These are phyloP conservation scores for Euzophera pinguis DNA, from an alignment of 2,888 invertebrate species.

Conservation along the genomic window DNA sequence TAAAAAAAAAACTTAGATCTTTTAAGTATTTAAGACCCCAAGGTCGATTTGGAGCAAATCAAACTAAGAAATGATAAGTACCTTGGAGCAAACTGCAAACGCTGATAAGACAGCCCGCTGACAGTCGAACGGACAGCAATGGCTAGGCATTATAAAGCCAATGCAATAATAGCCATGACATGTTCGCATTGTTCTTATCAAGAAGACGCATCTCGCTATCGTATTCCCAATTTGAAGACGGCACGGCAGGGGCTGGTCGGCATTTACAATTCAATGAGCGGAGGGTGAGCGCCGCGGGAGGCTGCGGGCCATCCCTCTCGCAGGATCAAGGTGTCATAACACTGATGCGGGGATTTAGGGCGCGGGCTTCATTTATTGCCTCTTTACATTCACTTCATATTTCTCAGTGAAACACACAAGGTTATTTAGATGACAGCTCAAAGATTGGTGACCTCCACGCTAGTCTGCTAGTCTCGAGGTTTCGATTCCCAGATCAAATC, in stretches of 20 bases:
- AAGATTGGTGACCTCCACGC: no score
- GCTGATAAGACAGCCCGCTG: no score
- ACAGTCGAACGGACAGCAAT: no score
- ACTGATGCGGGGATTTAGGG: constrained; percentile 2
- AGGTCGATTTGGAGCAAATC: no score
- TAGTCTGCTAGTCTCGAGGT: no score
- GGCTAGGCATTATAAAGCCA: no score
- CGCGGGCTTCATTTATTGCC: not conserved
- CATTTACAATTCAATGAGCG: constrained; percentile 32
- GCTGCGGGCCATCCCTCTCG: constrained; percentile 15
- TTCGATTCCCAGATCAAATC: no score
- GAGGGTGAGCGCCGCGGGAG: not conserved
- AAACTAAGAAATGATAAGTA: no score
- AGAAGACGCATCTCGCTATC: constrained; percentile 10
- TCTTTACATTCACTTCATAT: constrained; percentile 8
- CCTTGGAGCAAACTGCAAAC: no score
- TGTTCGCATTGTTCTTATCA: not conserved
- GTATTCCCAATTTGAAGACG: not conserved
- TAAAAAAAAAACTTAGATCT: no score
- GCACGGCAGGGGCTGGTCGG: constrained; percentile 20
- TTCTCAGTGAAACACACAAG: constrained; percentile 4
- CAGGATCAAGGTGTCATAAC: constrained; percentile 19
- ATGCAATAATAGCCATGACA: no score
- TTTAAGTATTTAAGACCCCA: no score
- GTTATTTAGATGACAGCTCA: not conserved